Base-by-base conservation (phyloP, 2,888 invertebrate species). In the Uloborus plumipes region DNA sequence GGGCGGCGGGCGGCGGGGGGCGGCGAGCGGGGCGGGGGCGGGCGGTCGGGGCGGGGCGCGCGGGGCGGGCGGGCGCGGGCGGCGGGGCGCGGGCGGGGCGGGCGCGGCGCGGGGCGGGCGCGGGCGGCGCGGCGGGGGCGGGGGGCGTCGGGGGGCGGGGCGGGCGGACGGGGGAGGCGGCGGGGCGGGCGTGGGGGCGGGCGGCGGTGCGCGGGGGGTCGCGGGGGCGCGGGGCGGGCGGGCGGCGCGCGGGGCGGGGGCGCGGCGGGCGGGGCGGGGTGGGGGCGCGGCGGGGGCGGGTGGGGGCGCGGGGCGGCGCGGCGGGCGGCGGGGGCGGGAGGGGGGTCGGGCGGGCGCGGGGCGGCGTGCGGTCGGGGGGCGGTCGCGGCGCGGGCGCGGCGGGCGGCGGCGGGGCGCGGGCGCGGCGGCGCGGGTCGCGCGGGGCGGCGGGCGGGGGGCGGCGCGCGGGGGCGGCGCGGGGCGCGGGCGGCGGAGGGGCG, bases 41-140 rank as follows among this genome's bases (percentile, higher is more conserved):
- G n/a, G n/a, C n/a, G n/a, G n/a, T n/a, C n/a, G n/a, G 51, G 51
- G 51, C 51, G 51, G 51, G 51, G 51, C 51, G 51, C 51, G 51
- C 13, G 13, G 51, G 51, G 51, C 51, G 51, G 13, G 51, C 13
- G 51, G 51, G 51, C 51, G 51, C 13, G 51, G 51, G 13, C 13
- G 51, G 51, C 13, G 13, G 51, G 51, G 51, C 51, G 51, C 51
- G 51, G 51, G 51, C 13, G 51, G 13, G 51, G 51, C 51, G 51
- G 51, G 51, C 13, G 51, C 13, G 13, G 51, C 13, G 51, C 13
- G 51, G 13, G 51, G 51, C 13, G 13, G 51, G 51, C 13, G 51
- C 51, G 51, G 51, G 51, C 13, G 51, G 51, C 51, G 51, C 13
- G 13, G 51, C 13, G 51, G 51, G 51, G 51, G 13, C 13, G 51